phyloP scores from a whole-genome alignment of 2,888 invertebrate species.

The Sarcophaga carnaria region DNA sequence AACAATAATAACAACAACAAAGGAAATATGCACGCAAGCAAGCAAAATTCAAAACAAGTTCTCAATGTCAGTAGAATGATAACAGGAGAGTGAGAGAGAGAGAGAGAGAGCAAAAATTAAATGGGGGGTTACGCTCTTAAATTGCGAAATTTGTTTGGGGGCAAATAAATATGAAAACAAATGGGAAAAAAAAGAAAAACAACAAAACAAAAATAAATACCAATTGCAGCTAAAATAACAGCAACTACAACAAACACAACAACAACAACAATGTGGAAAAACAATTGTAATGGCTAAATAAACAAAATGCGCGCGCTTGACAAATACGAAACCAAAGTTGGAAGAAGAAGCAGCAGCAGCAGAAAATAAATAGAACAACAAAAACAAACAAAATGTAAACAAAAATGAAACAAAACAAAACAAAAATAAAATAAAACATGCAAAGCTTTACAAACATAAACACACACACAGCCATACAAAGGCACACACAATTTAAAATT shows the following conservation, averaged over 20 bases:
- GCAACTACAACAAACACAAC: background rate
- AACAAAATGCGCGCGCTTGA: slow-evolving; percentile 72
- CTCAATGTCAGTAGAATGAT: background rate
- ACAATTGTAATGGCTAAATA: slow-evolving; percentile 71
- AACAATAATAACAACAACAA: slow-evolving; percentile 45
- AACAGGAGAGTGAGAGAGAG: background rate
- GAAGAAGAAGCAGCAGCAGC: slow-evolving; percentile 33
- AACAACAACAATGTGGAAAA: slow-evolving; percentile 51
- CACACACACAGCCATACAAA: slow-evolving; percentile 21
- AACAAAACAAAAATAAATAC: slow-evolving; percentile 41
- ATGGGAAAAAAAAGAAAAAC: slow-evolving; percentile 30
- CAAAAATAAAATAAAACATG: slow-evolving; percentile 62
- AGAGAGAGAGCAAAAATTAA: background rate
- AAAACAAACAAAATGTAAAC: slow-evolving; percentile 35
- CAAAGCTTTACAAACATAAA: slow-evolving; percentile 51
- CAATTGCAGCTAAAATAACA: slow-evolving; percentile 21
- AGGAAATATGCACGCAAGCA: slow-evolving; percentile 11
- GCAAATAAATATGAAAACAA: slow-evolving; percentile 59
- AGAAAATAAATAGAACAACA: slow-evolving; percentile 43
- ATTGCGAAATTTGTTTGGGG: slow-evolving; percentile 64
- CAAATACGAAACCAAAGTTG: slow-evolving; percentile 54
- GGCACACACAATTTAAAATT: background rate
- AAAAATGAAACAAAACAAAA: slow-evolving; percentile 66
- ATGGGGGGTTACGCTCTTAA: slow-evolving; percentile 13
- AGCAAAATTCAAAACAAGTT: background rate